phyloP scores from a whole-genome alignment of 2,888 invertebrate genomes.

The Phyllotreta cruciferae region DNA sequence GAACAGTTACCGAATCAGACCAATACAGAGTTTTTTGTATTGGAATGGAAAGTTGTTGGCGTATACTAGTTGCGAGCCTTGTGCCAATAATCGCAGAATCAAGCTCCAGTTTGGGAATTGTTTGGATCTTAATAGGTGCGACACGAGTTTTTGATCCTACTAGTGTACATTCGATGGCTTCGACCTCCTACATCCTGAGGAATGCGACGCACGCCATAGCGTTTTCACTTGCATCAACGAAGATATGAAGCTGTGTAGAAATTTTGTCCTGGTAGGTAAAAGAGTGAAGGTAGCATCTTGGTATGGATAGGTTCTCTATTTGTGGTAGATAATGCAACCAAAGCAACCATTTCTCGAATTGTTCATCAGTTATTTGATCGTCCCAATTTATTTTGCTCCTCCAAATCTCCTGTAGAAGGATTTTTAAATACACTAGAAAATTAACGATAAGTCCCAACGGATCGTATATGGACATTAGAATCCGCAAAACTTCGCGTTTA shows the following conservation, averaged over 20 bases:
- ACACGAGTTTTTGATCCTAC: slow-evolving; percentile 42
- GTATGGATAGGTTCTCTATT: slow-evolving; percentile 38
- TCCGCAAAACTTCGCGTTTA: slow-evolving; percentile 30
- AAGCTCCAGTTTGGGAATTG: slow-evolving; percentile 42
- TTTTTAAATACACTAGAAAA: slow-evolving; percentile 35
- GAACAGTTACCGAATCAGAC: slow-evolving; percentile 46
- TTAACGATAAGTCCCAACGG: slow-evolving; percentile 29
- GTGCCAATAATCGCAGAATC: slow-evolving; percentile 40
- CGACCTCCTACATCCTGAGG: not conserved
- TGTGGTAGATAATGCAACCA: slow-evolving; percentile 39
- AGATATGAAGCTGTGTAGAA: slow-evolving; percentile 29
- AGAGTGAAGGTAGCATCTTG: no score
- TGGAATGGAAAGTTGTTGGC: slow-evolving; percentile 31
- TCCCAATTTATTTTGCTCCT: slow-evolving; percentile 26
- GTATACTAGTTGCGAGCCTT: slow-evolving; percentile 30
- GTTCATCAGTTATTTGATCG: slow-evolving; percentile 34
- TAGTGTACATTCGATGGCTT: slow-evolving; percentile 26
- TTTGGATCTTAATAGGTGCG: slow-evolving; percentile 42
- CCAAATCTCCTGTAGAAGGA: slow-evolving; percentile 35
- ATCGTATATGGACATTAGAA: slow-evolving; percentile 35
- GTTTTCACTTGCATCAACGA: slow-evolving; percentile 36
- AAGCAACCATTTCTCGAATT: slow-evolving; percentile 36
- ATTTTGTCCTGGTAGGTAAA: no score
- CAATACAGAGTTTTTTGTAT: slow-evolving; percentile 38
- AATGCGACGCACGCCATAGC: slow-evolving; percentile 42